Conservation (phyloP, 1,140 invertebrate genomes). For the Lepeophtheirus salmonis region DNA sequence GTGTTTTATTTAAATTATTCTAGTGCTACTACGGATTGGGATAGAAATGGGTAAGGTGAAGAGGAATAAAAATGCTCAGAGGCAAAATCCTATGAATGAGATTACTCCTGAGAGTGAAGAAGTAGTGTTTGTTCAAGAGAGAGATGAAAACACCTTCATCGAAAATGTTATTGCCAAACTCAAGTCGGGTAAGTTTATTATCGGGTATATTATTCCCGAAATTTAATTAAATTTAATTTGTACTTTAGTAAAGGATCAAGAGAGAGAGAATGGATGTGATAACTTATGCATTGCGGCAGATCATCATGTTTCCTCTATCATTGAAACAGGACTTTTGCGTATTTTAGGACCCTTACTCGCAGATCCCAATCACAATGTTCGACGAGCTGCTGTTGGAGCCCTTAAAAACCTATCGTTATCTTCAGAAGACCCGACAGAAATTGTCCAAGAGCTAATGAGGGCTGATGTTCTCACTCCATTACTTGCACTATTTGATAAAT, state of each 20-base stretch:
- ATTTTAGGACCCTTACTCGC: background rate
- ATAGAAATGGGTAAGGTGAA: background rate
- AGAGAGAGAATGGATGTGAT: background rate
- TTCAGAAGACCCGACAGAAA: background rate
- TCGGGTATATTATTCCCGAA: background rate
- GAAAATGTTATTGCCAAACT: background rate
- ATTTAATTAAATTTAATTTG: background rate
- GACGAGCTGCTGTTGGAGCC: background rate
- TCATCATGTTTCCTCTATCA: background rate
- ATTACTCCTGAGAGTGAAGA: background rate
- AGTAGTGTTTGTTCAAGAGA: background rate
- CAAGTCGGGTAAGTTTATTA: background rate
- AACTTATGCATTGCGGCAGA: background rate
- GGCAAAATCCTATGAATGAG: background rate
- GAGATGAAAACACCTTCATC: background rate
- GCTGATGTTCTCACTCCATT: background rate
- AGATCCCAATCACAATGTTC: background rate
- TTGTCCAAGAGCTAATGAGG: background rate
- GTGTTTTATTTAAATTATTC: background rate
- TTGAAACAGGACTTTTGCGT: background rate
- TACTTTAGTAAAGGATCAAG: background rate
- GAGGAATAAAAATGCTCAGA: background rate
- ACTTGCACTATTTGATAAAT: background rate
- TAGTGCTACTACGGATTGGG: too few relatives aligned
- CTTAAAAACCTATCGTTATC: background rate